Percentiles rank a stretch among this genome's conserved stretches.
Evolutionary conservation across 2,113 vertebrate species (phyloP).

Genomic region (Nipponia nippon): DNA sequence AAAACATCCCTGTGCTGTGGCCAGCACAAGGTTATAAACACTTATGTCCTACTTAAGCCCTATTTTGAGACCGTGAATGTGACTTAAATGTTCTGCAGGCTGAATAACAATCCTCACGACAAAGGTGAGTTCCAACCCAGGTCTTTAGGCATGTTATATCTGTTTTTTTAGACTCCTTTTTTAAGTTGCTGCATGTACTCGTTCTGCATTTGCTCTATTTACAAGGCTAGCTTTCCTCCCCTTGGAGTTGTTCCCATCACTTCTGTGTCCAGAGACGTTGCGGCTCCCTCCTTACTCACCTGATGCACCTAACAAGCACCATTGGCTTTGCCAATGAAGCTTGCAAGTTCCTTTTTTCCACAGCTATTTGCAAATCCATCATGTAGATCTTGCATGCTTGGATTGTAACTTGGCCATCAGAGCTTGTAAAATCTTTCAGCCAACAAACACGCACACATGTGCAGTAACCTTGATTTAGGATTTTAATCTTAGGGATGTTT

Average conservation of each 20-base stretch:
- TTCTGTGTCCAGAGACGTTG: neutral
- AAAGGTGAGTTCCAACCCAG: neutral
- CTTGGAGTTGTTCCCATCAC: neutral
- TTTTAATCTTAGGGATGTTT: neutral
- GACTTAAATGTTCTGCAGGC: neutral
- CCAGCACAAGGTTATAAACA: neutral
- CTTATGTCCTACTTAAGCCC: neutral
- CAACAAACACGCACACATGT: neutral
- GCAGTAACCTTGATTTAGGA: neutral
- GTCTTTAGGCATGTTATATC: accelerated
- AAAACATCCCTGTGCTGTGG: neutral
- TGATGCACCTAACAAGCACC: neutral
- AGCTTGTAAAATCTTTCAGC: neutral
- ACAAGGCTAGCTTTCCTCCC: neutral
- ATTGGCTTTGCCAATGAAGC: neutral
- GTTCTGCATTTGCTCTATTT: neutral
- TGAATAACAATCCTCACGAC: neutral
- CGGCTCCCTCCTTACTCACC: neutral
- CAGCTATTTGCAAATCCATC: neutral
- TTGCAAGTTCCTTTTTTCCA: neutral
- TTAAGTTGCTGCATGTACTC: accelerated
- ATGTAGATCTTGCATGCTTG: neutral
- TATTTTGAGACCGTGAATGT: neutral
- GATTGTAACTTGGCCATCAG: neutral
- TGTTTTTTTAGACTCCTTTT: neutral